These are phyloP conservation scores for Microtus pennsylvanicus DNA, from an alignment of 2,113 vertebrate species.

Conservation along the genomic window DNA sequence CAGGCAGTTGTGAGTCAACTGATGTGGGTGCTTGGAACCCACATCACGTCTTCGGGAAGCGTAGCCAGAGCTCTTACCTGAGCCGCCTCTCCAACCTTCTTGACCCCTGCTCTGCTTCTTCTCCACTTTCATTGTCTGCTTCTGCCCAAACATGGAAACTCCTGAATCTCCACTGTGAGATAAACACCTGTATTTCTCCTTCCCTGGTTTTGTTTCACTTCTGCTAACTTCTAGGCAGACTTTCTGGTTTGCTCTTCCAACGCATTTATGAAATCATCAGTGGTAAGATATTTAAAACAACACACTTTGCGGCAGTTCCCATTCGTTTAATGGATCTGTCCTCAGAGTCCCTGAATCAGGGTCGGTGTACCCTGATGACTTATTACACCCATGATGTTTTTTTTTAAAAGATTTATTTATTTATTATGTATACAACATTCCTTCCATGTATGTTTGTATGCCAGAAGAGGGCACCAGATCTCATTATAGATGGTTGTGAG, in stretches of 20 bases:
- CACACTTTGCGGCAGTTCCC: neutral
- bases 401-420: too few species aligned
- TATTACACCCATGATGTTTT: too few species aligned
- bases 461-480: too few species aligned
- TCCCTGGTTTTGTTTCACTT: neutral
- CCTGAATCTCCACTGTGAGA: neutral
- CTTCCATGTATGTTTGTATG: too few species aligned
- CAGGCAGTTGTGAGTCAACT: neutral
- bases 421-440: too few species aligned
- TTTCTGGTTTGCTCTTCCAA: neutral
- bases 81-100: neutral
- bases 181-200: neutral
- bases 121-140: neutral
- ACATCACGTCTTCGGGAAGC: neutral
- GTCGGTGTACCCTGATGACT: neutral
- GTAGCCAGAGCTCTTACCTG: too few species aligned
- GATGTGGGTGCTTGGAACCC: neutral
- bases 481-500: too few species aligned
- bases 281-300: neutral
- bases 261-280: neutral
- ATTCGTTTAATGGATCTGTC: neutral
- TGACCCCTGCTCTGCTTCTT: neutral
- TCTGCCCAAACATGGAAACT: neutral
- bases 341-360: neutral
- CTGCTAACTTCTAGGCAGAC: neutral